Percentiles rank a stretch among this genome's conserved stretches.
These are phyloP conservation scores for Thunnus albacares DNA, from an alignment of 2,797 vertebrate genomes.

Conservation along the genomic window DNA sequence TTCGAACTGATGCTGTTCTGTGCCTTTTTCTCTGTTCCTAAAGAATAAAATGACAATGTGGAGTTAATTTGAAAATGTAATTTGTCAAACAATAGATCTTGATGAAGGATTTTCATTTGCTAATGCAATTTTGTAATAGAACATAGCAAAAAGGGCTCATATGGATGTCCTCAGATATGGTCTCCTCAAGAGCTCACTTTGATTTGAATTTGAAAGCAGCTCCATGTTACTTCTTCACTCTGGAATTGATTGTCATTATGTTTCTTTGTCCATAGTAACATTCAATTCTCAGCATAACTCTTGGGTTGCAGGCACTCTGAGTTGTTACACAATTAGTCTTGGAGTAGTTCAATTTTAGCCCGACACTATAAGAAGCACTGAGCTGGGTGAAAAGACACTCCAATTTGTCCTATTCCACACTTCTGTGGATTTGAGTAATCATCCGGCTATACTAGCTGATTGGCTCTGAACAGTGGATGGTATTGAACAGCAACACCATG, in stretches of 20 bases:
- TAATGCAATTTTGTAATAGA: conserved; percentile 36
- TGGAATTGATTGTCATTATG: conserved; percentile 81
- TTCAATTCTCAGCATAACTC: conserved; percentile 77
- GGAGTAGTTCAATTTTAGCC: conserved; percentile 75
- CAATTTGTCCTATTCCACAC: conserved; percentile 80
- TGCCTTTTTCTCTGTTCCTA: background rate
- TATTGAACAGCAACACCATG: conserved; percentile 53
- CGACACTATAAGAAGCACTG: conserved; percentile 73
- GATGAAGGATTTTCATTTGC: conserved; percentile 55
- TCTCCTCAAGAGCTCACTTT: conserved; percentile 51
- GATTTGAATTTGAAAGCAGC: conserved; percentile 70
- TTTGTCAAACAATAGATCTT: conserved; percentile 58
- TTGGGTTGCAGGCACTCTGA: conserved; percentile 70
- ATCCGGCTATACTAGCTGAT: conserved; percentile 78
- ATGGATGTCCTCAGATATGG: conserved; percentile 18
- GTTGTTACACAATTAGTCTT: conserved; percentile 80
- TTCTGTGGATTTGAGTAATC: conserved; percentile 75
- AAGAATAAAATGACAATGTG: conserved; percentile 4
- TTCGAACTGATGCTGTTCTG: background rate
- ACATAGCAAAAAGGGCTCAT: conserved; percentile 29
- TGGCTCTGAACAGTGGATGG: conserved; percentile 62
- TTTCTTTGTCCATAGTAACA: conserved; percentile 79
- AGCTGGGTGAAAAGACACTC: conserved; percentile 71
- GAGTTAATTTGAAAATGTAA: conserved; percentile 50
- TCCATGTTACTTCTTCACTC: conserved; percentile 45